These are phyloP conservation scores for Spatulosminthurus flaviceps DNA, from an alignment of 2,888 invertebrate species.

Conservation along the genomic window DNA sequence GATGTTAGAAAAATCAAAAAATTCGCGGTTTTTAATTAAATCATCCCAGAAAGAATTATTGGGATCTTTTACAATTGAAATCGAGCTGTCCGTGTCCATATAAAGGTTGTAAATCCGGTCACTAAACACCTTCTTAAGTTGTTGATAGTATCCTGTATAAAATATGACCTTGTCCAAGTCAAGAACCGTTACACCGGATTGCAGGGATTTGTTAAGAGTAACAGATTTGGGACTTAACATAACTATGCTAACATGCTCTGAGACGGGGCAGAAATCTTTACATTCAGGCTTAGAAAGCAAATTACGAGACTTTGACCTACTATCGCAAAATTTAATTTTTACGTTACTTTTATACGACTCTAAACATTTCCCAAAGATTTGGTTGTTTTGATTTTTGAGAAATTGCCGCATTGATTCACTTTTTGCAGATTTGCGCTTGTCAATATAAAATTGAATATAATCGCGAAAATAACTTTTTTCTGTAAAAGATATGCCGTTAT, in stretches of 20 bases:
- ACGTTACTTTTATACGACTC: neutral
- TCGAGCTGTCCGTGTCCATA: neutral
- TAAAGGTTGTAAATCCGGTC: neutral
- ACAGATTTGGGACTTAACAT: neutral
- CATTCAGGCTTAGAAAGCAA: neutral
- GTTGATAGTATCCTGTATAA: neutral
- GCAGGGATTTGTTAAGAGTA: neutral
- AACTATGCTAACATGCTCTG: neutral
- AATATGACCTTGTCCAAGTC: conserved; percentile 4
- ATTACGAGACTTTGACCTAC: neutral
- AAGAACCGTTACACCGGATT: neutral
- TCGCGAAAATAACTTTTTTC: neutral
- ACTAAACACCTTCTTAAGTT: neutral
- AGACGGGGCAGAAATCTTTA: neutral
- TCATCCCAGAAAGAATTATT: neutral
- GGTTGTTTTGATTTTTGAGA: neutral
- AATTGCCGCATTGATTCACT: neutral
- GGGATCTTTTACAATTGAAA: neutral
- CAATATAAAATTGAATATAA: neutral
- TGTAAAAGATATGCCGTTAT: neutral
- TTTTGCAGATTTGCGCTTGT: neutral
- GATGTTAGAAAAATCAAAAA: conserved; percentile 9
- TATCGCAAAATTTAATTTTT: neutral
- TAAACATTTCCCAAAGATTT: neutral
- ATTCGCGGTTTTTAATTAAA: neutral